A percentile compares a stretch with the other conserved stretches of the same genome.
These are phyloP conservation scores for Heliconius aoede DNA, from an alignment of 2,888 invertebrate genomes.

Conservation along the genomic window DNA sequence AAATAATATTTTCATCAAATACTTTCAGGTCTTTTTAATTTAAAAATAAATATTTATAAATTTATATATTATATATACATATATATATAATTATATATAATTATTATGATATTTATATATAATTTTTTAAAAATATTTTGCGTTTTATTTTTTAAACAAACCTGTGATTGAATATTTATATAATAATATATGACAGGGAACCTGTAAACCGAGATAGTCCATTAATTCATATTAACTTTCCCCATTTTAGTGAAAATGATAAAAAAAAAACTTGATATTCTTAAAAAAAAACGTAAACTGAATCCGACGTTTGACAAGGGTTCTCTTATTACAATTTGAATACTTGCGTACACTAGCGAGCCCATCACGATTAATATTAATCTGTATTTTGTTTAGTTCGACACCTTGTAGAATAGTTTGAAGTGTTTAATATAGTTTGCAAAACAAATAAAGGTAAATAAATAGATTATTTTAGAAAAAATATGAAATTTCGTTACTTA, in stretches of 20 bases:
- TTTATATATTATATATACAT: too few relatives aligned
- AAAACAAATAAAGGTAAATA: background rate
- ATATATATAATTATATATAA: too few relatives aligned
- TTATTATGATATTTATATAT: too few relatives aligned
- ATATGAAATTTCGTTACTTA: slow-evolving; percentile 14
- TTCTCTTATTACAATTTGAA: slow-evolving; percentile 37
- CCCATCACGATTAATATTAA: slow-evolving; percentile 23
- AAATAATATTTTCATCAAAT: background rate
- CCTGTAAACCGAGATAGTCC: slow-evolving; percentile 36
- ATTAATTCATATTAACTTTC: slow-evolving; percentile 40
- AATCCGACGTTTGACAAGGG: slow-evolving; percentile 42
- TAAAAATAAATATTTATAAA: too few relatives aligned
- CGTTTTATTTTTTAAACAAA: background rate
- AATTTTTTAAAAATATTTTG: background rate
- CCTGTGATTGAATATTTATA: background rate
- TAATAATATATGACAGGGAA: background rate
- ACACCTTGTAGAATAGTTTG: background rate
- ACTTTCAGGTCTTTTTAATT: background rate
- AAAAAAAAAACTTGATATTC: slow-evolving; percentile 34
- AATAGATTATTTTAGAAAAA: background rate
- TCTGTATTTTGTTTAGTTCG: background rate
- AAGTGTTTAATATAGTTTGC: background rate
- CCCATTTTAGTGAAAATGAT: slow-evolving; percentile 29
- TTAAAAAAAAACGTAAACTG: slow-evolving; percentile 32
- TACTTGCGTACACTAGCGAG: slow-evolving; percentile 24